phyloP scores from a whole-genome alignment of 2,888 invertebrate species.

The Dasypolia templi region DNA sequence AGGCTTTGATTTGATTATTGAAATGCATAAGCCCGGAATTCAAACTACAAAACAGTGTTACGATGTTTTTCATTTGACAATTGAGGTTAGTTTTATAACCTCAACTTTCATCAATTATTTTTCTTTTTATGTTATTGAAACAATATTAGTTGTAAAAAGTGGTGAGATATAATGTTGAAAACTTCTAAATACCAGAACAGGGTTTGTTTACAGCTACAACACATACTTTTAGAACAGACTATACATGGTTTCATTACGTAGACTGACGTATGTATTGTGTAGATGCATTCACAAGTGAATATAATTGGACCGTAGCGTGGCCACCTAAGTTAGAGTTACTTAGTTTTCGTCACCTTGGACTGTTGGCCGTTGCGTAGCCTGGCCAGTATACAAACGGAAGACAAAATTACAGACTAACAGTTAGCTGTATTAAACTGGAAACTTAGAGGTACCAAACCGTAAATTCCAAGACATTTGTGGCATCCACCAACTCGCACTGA shows the following conservation, averaged over 20 bases:
- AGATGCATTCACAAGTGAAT: background rate
- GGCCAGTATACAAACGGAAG: no score
- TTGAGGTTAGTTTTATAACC: background rate
- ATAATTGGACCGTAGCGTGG: constrained; percentile 1
- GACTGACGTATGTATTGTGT: background rate
- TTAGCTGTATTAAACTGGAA: background rate
- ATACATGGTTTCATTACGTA: background rate
- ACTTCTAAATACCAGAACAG: background rate
- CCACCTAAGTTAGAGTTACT: background rate
- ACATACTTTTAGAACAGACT: background rate
- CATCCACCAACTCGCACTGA: no score
- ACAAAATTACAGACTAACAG: no score
- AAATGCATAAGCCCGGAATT: background rate
- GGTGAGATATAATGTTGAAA: background rate
- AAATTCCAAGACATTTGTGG: no score
- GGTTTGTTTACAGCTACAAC: background rate
- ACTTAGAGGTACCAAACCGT: background rate
- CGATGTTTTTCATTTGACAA: background rate
- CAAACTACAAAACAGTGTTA: background rate
- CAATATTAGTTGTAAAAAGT: background rate
- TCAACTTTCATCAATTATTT: background rate
- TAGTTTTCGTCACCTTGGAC: constrained; percentile 11
- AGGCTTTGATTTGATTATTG: background rate
- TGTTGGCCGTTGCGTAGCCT: background rate
- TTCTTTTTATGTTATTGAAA: background rate